These are phyloP conservation scores for Neodiprion fabricii DNA, from an alignment of 1,140 invertebrate species.

Conservation along the genomic window DNA sequence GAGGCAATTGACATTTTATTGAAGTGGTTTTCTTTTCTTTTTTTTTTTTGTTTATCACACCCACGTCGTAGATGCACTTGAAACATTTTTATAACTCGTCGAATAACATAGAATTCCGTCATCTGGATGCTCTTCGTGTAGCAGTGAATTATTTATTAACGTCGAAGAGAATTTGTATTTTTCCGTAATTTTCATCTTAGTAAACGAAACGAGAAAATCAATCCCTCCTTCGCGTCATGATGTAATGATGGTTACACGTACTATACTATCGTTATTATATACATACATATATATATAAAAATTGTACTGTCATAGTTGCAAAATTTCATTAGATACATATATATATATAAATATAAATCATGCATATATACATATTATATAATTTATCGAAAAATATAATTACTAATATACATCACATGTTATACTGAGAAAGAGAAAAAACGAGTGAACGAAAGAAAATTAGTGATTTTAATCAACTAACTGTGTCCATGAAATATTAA, in stretches of 20 bases:
- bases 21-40: too few relatives aligned
- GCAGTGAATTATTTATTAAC: too few relatives aligned
- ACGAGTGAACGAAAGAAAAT: not conserved
- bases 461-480: not conserved
- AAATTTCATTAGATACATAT: not conserved
- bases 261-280: too few relatives aligned
- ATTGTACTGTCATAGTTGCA: not conserved
- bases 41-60: too few relatives aligned
- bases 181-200: too few relatives aligned
- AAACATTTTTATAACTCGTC: not conserved
- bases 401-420: not conserved
- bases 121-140: too few relatives aligned
- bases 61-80: too few relatives aligned
- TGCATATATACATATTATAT: not conserved
- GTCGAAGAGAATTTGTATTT: too few relatives aligned
- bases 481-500: not conserved
- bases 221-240: too few relatives aligned
- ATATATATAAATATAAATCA: not conserved
- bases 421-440: not conserved
- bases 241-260: too few relatives aligned
- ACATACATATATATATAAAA: not conserved
- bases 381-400: not conserved
- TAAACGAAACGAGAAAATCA: too few relatives aligned
- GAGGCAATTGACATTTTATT: too few relatives aligned
- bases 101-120: not conserved